A percentile compares a stretch with the other conserved stretches of the same genome.
phyloP scores from a whole-genome alignment of 2,113 vertebrate species.

The Takifugu flavidus region DNA sequence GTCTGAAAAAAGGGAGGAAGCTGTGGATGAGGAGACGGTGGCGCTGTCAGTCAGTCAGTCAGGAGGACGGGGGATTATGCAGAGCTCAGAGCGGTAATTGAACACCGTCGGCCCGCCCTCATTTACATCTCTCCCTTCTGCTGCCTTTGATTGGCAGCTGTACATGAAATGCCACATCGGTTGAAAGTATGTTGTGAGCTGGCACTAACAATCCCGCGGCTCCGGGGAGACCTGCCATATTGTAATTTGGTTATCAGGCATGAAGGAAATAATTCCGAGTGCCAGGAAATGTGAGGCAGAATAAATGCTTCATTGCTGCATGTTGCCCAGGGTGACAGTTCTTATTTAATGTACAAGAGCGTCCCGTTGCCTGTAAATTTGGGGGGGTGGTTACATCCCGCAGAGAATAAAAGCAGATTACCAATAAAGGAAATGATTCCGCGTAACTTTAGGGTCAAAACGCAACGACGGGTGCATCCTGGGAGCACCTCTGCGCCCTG shows the following conservation, averaged over 20 bases:
- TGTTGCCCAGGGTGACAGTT: slow-evolving; percentile 99
- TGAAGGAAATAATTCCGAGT: slow-evolving; percentile 99
- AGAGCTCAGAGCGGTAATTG: slow-evolving; percentile 85
- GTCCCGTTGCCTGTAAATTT: slow-evolving; percentile 93
- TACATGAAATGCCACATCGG: slow-evolving; percentile 99
- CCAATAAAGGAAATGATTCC: slow-evolving; percentile 24
- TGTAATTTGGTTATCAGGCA: slow-evolving; percentile 99
- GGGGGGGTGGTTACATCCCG: slow-evolving; percentile 33
- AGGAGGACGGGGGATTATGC: slow-evolving; percentile 81
- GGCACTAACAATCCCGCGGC: slow-evolving; percentile 98
- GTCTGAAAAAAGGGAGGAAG: slow-evolving; percentile 22
- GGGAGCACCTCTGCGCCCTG: slow-evolving; percentile 1
- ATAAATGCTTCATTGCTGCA: slow-evolving; percentile 97
- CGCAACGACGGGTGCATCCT: neutral
- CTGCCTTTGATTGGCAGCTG: slow-evolving; percentile 97
- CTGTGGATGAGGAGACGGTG: slow-evolving; percentile 72
- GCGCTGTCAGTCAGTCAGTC: slow-evolving; percentile 80
- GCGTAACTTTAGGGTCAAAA: slow-evolving; percentile 26
- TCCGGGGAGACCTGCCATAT: slow-evolving; percentile 99
- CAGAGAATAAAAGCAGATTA: slow-evolving; percentile 17
- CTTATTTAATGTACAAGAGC: slow-evolving; percentile 99
- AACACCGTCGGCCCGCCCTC: slow-evolving; percentile 88
- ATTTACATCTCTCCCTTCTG: slow-evolving; percentile 88
- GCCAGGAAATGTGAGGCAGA: slow-evolving; percentile 98
- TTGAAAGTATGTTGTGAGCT: slow-evolving; percentile 99